phyloP scores from a whole-genome alignment of 2,888 invertebrate genomes.

The Alloscopus bannaensis region DNA sequence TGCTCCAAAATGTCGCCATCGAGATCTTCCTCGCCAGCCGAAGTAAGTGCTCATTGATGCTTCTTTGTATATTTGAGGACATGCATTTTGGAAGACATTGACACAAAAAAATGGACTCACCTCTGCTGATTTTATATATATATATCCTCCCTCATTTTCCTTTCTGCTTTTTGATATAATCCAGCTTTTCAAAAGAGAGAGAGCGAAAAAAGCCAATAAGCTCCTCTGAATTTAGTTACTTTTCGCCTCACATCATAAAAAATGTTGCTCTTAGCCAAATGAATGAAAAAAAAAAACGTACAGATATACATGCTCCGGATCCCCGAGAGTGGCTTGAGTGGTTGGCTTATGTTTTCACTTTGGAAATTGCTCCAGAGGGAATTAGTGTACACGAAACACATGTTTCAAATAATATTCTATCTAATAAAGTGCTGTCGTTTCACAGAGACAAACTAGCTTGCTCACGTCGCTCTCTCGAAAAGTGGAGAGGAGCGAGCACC shows the following conservation, averaged over 20 bases:
- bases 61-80: too few relatives aligned
- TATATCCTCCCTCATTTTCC: too few relatives aligned
- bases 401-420: slow-evolving; percentile 58
- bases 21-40: slow-evolving; percentile 99
- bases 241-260: neutral
- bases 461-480: too few relatives aligned
- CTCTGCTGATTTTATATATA: too few relatives aligned
- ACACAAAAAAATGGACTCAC: too few relatives aligned
- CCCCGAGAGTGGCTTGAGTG: slow-evolving; percentile 1
- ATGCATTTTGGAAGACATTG: too few relatives aligned
- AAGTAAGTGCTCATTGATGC: slow-evolving; percentile 83
- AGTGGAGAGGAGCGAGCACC: too few relatives aligned
- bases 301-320: slow-evolving; percentile 29
- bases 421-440: slow-evolving; percentile 58
- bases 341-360: slow-evolving; percentile 37
- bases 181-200: too few relatives aligned
- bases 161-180: too few relatives aligned
- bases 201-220: too few relatives aligned
- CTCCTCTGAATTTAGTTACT: too few relatives aligned
- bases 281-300: too few relatives aligned
- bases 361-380: slow-evolving; percentile 58
- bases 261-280: slow-evolving; percentile 58
- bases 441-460: slow-evolving; percentile 35
- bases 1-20: slow-evolving; percentile 97
- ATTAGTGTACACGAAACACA: slow-evolving; percentile 61